phyloP scores from a whole-genome alignment of 2,888 invertebrate genomes.

The Cancer borealis region DNA sequence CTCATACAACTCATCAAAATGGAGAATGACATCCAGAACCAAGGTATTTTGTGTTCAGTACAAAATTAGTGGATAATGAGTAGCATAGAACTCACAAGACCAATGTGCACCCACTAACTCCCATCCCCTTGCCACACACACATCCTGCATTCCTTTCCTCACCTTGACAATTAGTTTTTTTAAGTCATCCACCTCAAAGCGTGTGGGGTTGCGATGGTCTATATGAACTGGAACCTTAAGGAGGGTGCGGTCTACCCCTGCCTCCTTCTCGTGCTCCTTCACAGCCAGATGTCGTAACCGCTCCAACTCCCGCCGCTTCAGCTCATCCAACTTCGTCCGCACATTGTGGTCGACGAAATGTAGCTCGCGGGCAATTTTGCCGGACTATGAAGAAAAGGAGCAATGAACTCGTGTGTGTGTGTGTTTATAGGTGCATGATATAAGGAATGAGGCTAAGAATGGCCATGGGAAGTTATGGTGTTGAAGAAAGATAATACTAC shows the following conservation, averaged over 20 bases:
- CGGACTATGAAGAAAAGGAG: constrained; percentile 84
- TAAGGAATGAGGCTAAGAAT: background rate
- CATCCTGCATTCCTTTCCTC: constrained; percentile 61
- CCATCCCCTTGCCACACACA: background rate
- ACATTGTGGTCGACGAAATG: constrained; percentile 94
- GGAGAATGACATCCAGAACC: too few relatives aligned
- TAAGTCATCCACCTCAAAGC: constrained; percentile 96
- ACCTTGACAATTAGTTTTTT: constrained; percentile 92
- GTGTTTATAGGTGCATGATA: background rate
- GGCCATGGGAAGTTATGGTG: too few relatives aligned
- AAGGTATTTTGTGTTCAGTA: too few relatives aligned
- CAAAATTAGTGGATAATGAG: too few relatives aligned
- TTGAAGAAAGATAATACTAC: too few relatives aligned
- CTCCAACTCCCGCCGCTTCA: constrained; percentile 92
- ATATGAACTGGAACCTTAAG: constrained; percentile 87
- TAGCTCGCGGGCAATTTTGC: constrained; percentile 93
- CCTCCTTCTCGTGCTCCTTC: constrained; percentile 80
- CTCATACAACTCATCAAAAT: too few relatives aligned
- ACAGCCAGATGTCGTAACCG: constrained; percentile 88
- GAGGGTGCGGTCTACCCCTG: constrained; percentile 84
- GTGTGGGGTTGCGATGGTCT: constrained; percentile 92
- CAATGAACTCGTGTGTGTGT: background rate
- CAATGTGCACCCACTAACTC: too few relatives aligned
- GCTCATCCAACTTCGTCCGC: constrained; percentile 92
- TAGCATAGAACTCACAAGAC: too few relatives aligned